A percentile compares a stretch with the other conserved stretches of the same genome.
phyloP scores from a whole-genome alignment of 1,140 invertebrate genomes.

The Drosophila sturtevanti region DNA sequence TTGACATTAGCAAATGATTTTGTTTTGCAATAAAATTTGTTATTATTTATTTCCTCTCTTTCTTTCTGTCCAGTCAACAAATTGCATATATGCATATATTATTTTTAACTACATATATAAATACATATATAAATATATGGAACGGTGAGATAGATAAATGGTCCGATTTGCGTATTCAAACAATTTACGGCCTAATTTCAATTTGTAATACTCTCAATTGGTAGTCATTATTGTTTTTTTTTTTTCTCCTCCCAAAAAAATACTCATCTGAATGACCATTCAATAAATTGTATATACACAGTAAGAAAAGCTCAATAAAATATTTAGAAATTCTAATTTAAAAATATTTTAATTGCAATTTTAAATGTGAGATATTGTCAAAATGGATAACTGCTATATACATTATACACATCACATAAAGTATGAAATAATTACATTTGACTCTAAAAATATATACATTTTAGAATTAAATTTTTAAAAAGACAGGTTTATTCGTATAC shows the following conservation, averaged over 20 bases:
- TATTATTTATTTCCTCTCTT: too few species aligned
- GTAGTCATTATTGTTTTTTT: neutral
- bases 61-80: conserved; percentile 4
- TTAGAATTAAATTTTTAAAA: too few species aligned
- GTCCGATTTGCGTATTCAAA: neutral
- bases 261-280: neutral
- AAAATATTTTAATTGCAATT: too few species aligned
- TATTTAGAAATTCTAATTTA: too few species aligned
- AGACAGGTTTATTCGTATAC: too few species aligned
- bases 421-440: too few species aligned
- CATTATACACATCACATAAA: too few species aligned
- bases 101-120: neutral
- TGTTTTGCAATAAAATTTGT: conserved; percentile 1
- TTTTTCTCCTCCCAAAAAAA: neutral
- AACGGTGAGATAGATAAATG: neutral
- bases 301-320: neutral
- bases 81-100: neutral
- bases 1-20: conserved; percentile 5
- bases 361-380: too few species aligned
- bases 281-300: neutral
- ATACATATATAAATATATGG: neutral
- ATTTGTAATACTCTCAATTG: neutral
- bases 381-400: too few species aligned
- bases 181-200: conserved; percentile 1
- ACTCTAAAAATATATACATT: too few species aligned